These are phyloP conservation scores for Pholis gunnellus DNA, from an alignment of 2,113 vertebrate species.

Conservation along the genomic window DNA sequence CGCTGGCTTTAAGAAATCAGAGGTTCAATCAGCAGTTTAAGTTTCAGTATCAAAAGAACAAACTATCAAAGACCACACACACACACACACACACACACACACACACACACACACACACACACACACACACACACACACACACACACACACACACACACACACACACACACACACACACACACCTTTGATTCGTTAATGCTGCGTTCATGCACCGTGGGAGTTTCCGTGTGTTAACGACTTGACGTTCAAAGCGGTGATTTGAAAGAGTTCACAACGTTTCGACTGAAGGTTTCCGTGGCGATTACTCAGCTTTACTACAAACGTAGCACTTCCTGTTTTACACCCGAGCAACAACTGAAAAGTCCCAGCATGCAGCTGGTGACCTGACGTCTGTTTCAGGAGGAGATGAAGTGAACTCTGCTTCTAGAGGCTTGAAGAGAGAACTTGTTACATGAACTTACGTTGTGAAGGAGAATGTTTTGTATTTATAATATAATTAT, in stretches of 20 bases:
- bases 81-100: constrained; percentile 1
- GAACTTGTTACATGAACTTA: no score
- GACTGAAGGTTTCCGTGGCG: constrained; percentile 11
- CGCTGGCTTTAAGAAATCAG: not conserved
- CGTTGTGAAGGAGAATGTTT: no score
- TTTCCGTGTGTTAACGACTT: not conserved
- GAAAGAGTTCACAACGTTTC: constrained; percentile 3
- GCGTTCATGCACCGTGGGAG: constrained; percentile 10
- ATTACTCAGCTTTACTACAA: not conserved
- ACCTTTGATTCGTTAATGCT: constrained; percentile 40
- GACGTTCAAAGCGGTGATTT: not conserved
- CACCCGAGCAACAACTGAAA: constrained; percentile 9
- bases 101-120: not conserved
- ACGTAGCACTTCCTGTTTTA: constrained; percentile 7
- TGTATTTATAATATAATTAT: no score
- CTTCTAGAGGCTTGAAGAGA: no score
- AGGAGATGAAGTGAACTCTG: not conserved
- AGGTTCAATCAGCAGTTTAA: not conserved
- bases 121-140: constrained; percentile 2
- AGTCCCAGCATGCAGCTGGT: not conserved
- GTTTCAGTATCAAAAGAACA: constrained; percentile 14
- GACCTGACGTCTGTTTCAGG: not conserved
- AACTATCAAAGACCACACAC: constrained; percentile 19
- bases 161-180: not conserved
- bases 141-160: not conserved